These are phyloP conservation scores for Centropyge bicolor DNA, from an alignment of 2,797 vertebrate species.

Conservation along the genomic window DNA sequence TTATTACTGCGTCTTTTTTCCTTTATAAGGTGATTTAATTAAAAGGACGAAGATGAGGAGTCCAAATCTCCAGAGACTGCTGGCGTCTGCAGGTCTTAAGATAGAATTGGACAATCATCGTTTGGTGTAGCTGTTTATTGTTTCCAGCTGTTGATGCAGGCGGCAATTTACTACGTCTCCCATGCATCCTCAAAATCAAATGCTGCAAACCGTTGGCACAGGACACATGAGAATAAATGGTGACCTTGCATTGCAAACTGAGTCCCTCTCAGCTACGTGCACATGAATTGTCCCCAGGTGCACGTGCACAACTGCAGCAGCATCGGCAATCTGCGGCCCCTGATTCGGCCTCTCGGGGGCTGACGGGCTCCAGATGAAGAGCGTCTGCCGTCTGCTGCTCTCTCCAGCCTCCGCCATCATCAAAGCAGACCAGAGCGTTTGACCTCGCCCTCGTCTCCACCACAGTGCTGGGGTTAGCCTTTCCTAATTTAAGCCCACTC, in stretches of 20 bases:
- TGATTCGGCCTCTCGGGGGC: background rate
- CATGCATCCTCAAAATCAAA: conserved; percentile 42
- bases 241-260: background rate
- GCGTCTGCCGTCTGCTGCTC: conserved; percentile 44
- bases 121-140: no score
- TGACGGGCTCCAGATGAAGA: conserved; percentile 46
- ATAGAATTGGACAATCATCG: no score
- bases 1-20: no score
- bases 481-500: conserved; percentile 82
- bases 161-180: conserved; percentile 8
- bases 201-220: background rate
- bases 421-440: conserved; percentile 78
- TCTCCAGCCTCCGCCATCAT: conserved; percentile 67
- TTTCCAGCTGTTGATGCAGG: conserved; percentile 16
- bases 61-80: no score
- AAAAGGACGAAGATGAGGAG: no score
- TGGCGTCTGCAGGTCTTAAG: no score
- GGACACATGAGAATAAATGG: conserved; percentile 12
- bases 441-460: conserved; percentile 80
- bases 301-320: background rate
- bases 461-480: conserved; percentile 78
- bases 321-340: conserved; percentile 18
- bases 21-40: no score
- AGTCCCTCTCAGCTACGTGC: background rate
- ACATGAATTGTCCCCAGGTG: background rate